These are phyloP conservation scores for Actenoides lindsayi DNA, from an alignment of 2,113 vertebrate species.

Conservation along the genomic window DNA sequence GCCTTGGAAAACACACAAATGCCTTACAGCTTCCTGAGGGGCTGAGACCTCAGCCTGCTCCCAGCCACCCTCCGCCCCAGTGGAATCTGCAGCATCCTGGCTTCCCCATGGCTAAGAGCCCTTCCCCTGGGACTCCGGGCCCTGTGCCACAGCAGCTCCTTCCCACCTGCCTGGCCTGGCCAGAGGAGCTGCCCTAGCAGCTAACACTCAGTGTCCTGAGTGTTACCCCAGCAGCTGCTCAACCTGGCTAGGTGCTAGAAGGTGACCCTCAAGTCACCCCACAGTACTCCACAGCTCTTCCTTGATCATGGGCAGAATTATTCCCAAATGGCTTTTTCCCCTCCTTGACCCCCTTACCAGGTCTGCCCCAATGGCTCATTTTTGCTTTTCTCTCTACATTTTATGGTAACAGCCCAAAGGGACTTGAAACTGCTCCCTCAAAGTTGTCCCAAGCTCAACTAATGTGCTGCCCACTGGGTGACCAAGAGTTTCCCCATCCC, in stretches of 20 bases:
- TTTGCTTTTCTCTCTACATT: not conserved
- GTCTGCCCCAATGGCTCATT: not conserved
- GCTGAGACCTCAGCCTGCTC: conserved; percentile 24
- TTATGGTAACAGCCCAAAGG: not conserved
- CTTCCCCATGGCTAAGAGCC: not conserved
- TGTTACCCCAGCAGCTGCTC: not conserved
- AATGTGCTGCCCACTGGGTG: not conserved
- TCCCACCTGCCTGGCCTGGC: not conserved
- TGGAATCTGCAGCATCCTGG: not conserved
- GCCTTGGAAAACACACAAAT: conserved; percentile 53
- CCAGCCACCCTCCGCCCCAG: accelerated
- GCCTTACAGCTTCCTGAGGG: conserved; percentile 44
- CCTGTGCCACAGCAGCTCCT: not conserved
- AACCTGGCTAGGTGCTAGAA: not conserved
- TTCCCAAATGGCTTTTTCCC: not conserved
- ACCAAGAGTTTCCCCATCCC: not conserved
- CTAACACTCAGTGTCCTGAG: not conserved
- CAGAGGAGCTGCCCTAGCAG: not conserved
- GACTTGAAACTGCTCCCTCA: not conserved
- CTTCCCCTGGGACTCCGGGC: not conserved
- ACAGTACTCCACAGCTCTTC: not conserved
- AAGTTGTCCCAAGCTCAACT: not conserved
- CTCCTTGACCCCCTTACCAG: no score
- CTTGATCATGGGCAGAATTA: not conserved
- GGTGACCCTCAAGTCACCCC: not conserved